phyloP scores from a whole-genome alignment of 2,797 vertebrate species.

The Glossophaga mutica region DNA sequence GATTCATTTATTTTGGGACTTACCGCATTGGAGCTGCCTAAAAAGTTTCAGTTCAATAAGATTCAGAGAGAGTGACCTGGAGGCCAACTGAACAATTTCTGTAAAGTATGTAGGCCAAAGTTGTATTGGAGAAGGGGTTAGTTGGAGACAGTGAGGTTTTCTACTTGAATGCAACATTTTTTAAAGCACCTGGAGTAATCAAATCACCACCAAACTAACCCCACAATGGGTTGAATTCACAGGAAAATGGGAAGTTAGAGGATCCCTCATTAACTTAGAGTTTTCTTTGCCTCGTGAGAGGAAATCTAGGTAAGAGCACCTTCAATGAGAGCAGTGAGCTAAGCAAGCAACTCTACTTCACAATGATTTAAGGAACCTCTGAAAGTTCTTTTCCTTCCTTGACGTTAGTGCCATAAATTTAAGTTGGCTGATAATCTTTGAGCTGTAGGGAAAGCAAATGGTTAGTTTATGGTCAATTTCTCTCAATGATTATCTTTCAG shows the following conservation, averaged over 20 bases:
- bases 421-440: constrained; percentile 69
- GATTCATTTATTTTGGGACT: background rate
- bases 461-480: constrained; percentile 71
- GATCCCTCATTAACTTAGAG: background rate
- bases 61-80: background rate
- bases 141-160: background rate
- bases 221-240: background rate
- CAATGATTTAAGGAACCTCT: background rate
- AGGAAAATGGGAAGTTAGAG: background rate
- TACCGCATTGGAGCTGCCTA: background rate
- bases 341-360: background rate
- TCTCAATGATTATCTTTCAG: constrained; percentile 76
- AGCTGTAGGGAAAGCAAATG: constrained; percentile 64
- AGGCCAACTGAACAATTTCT: background rate
- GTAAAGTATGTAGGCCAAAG: background rate
- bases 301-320: background rate
- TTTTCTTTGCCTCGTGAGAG: background rate
- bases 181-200: background rate
- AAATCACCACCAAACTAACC: background rate
- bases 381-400: background rate
- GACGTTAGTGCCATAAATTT: constrained; percentile 62
- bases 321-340: background rate
- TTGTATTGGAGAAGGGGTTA: background rate
- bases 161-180: background rate
- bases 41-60: background rate